Base-by-base conservation (phyloP, 1,140 invertebrate species). In the Rhopalosiphum maidis region DNA sequence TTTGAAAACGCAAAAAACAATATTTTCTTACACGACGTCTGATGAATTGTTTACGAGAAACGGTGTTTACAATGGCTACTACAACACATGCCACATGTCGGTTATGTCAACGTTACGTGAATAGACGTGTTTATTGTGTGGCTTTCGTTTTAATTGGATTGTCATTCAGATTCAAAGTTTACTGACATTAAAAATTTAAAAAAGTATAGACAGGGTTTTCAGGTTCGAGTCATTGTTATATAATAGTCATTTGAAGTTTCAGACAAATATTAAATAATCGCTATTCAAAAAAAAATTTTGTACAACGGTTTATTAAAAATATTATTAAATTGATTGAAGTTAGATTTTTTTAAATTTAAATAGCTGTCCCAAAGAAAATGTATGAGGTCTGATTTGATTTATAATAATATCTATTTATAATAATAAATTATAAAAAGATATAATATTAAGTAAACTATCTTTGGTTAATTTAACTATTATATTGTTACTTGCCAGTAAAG, bases 1-100 rank as follows among this genome's bases (percentile, higher is more conserved):
- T 51, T 48, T 4, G n/a, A 46, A 87, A 48, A 86, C 2, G 30
- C 86, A 18, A 87, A 55, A 89, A 55, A 55, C 88, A 55, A 55
- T 89, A 55, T 89, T 89, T 89, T 55, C 88, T 89, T 55, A 89
- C 88, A 11, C 88, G 48, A 89, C 88, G 88, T 89, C 46, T 89
- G 22, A 54, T 89, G 87, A 89, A 89, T 89, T 54, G 48, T 89
- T 89, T 51, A 89, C 48, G 46, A 68, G 60, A 68, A 54, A 51
- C 48, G 2, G 21, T 35, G 48, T 37, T 25, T 30, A 86, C 85
- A 46, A 86, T 46, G 43, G 41, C 23, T 46, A 43, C 30, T 68
- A 68, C 21, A 35, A 37, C 48, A 23, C n/a, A 54, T 25, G 87
- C 37, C 48, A 54, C 48, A 46, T 35, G 48, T 51, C 46, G 48